Evolutionary conservation across 2,113 vertebrate genomes (phyloP).

Genomic region (Nasalis larvatus): DNA sequence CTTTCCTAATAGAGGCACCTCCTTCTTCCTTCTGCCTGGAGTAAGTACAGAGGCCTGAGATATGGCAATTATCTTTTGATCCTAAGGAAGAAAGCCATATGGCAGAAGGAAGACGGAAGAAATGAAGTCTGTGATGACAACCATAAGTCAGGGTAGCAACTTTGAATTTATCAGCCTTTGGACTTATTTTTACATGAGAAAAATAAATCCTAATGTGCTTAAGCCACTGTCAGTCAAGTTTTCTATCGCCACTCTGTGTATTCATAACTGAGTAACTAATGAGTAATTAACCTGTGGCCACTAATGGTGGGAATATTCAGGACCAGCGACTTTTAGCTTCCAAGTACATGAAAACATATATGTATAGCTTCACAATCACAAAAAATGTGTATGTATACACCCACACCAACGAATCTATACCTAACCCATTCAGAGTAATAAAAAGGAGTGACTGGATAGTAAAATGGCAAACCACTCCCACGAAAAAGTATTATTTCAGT

Average conservation of each 20-base stretch:
- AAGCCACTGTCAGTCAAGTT: background rate
- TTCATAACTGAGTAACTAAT: background rate
- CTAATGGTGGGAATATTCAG: background rate
- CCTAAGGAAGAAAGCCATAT: background rate
- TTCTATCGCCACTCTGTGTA: background rate
- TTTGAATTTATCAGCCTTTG: background rate
- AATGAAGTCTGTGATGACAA: background rate
- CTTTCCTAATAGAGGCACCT: background rate
- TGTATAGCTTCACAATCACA: background rate
- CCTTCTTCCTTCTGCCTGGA: background rate
- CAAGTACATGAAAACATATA: background rate
- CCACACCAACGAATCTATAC: background rate
- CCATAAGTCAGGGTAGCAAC: background rate
- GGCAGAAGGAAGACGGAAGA: background rate
- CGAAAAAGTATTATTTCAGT: background rate
- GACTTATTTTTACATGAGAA: background rate
- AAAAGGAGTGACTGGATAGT: background rate
- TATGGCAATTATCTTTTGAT: background rate
- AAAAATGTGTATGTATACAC: background rate
- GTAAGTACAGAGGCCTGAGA: background rate
- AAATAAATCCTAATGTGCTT: background rate
- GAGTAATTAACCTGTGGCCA: background rate
- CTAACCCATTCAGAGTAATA: background rate
- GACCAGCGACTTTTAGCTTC: background rate
- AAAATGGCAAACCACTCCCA: background rate